Percentiles rank a stretch among this genome's conserved stretches.
phyloP scores from a whole-genome alignment of 2,888 invertebrate species.

The Lamellibrachia columna region DNA sequence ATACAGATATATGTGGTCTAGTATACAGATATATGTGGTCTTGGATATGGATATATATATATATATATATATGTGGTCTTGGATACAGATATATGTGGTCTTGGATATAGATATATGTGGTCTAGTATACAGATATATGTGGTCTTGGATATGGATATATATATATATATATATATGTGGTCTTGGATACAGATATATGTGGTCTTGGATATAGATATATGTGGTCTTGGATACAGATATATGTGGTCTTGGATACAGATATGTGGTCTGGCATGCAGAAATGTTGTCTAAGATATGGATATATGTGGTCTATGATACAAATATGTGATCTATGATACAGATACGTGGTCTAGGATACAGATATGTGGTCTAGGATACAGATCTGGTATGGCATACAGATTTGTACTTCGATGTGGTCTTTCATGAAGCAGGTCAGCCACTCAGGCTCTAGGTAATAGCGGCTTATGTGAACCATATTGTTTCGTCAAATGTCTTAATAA shows the following conservation, averaged over 20 bases:
- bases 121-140: not conserved
- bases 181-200: not conserved
- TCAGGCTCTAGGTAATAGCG: not conserved
- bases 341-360: too few relatives aligned
- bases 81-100: not conserved
- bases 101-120: too few relatives aligned
- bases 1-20: not conserved
- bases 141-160: not conserved
- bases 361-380: too few relatives aligned
- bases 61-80: not conserved
- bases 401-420: not conserved
- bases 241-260: too few relatives aligned
- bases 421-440: not conserved
- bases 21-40: too few relatives aligned
- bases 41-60: too few relatives aligned
- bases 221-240: not conserved
- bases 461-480: not conserved
- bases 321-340: too few relatives aligned
- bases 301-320: not conserved
- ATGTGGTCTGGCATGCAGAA: not conserved
- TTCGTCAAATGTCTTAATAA: not conserved
- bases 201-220: not conserved
- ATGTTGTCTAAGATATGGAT: not conserved
- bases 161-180: not conserved
- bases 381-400: not conserved